phyloP scores from a whole-genome alignment of 1,140 invertebrate genomes.

The Arctopsyche grandis region DNA sequence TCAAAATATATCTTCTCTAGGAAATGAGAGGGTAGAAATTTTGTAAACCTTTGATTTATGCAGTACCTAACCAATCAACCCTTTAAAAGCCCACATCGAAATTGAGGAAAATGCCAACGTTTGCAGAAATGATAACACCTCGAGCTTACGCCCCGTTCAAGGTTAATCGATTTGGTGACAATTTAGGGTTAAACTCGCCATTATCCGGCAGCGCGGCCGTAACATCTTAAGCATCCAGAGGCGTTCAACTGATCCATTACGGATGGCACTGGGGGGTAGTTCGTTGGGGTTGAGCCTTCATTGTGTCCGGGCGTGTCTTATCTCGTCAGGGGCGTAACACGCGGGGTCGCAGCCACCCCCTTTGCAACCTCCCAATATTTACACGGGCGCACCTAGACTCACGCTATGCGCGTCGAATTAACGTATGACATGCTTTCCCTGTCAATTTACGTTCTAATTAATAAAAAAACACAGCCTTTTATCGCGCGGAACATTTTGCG shows the following conservation, averaged over 20 bases:
- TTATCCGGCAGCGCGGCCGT: neutral
- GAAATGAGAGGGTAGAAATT: too few species aligned
- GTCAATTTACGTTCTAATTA: neutral
- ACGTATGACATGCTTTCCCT: too few species aligned
- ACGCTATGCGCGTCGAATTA: neutral
- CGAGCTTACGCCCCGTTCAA: too few species aligned
- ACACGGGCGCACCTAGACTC: neutral
- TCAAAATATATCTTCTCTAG: too few species aligned
- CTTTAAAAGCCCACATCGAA: too few species aligned
- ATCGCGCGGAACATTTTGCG: neutral
- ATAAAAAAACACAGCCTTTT: neutral
- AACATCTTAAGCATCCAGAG: slow-evolving; percentile 46
- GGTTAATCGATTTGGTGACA: too few species aligned
- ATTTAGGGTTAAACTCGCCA: too few species aligned
- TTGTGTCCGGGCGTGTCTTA: slow-evolving; percentile 40
- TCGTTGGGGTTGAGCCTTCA: neutral
- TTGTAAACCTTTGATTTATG: too few species aligned
- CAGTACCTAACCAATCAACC: too few species aligned
- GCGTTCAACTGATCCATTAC: slow-evolving; percentile 43
- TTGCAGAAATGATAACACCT: too few species aligned
- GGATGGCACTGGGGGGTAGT: neutral
- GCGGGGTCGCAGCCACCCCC: neutral
- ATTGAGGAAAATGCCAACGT: too few species aligned
- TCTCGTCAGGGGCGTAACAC: slow-evolving; percentile 39
- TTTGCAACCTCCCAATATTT: neutral